phyloP scores from a whole-genome alignment of 2,888 invertebrate species.

The Dichetophora obliterata region DNA sequence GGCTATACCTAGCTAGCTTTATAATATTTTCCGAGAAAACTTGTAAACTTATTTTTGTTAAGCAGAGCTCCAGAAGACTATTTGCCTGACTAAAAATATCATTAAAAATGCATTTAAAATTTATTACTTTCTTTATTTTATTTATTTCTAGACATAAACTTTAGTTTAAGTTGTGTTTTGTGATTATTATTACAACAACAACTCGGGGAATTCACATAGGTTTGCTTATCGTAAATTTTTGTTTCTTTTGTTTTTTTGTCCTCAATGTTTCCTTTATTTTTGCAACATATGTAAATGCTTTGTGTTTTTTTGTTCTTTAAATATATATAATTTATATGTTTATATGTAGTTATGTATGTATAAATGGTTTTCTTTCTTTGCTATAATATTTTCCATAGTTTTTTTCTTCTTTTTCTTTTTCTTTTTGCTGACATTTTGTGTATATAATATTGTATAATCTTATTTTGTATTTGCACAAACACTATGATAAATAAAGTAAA shows the following conservation, averaged over 20 bases:
- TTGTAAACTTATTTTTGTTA: too few relatives aligned
- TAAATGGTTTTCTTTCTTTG: conserved; percentile 34
- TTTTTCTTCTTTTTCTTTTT: conserved; percentile 11
- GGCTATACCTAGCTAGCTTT: too few relatives aligned
- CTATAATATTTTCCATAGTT: conserved; percentile 25
- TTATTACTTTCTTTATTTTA: neutral
- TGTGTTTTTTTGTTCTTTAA: conserved; percentile 40
- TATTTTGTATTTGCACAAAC: conserved; percentile 21
- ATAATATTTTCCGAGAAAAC: too few relatives aligned
- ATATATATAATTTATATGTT: conserved; percentile 20
- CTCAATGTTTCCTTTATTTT: conserved; percentile 35
- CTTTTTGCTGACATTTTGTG: neutral
- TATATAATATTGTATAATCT: conserved; percentile 3
- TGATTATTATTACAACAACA: conserved; percentile 44
- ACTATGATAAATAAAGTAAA: conserved; percentile 33
- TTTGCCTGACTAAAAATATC: too few relatives aligned
- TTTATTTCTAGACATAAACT: conserved; percentile 46
- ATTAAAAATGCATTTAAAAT: neutral
- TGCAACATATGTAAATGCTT: conserved; percentile 24
- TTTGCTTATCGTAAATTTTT: conserved; percentile 31
- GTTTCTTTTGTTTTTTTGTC: conserved; percentile 33
- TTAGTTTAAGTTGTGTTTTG: conserved; percentile 32
- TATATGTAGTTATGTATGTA: conserved; percentile 33
- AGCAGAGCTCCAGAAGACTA: too few relatives aligned
- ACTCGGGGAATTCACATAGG: conserved; percentile 39